Evolutionary conservation across 2,113 vertebrate genomes (phyloP), one percentile per base, ranked within the genome.

Genomic region (Oncorhynchus gorbuscha): DNA sequence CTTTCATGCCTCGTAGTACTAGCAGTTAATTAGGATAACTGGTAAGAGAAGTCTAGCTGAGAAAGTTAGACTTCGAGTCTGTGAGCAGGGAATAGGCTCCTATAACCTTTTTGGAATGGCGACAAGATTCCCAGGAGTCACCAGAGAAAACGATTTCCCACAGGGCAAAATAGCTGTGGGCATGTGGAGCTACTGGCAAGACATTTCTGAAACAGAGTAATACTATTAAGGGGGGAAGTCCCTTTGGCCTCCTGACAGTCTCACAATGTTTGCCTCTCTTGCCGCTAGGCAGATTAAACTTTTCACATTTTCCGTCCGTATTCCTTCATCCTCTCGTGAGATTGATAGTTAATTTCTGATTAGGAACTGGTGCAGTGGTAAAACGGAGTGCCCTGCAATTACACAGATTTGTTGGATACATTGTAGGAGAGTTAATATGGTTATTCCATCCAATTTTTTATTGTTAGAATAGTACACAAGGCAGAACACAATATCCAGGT

Each of bases 1-100:
- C 84, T 89, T 86, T 89, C 90, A 90, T 90, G 90, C 88, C 84
- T 90, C 88, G 72, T 80, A 84, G 90, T 89, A 66, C 85, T 77
- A 45, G 86, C 87, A 89, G 9, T 45, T 93, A 93, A 94, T 94
- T 93, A 92, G 89, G 55, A 58, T 4, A 58, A 20, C 55, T 58
- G 55, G 81, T 80, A 84, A 49, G n/a, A 74, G 55, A 20, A 58
- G 86, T 55, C 79, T 79, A 65, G 79, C 79, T 75, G 71, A 77
- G 76, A 81, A 76, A 74, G 82, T 82, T 80, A 45, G n/a, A 74
- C 69, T 11, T 9, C 2, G 26, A 71, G 71, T 76, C 83, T 82
- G 80, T 81, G 66, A 87, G 80, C 76, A 64, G 77, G 81, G 76
- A 91, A 89, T 81, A 76, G 87, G 85, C 84, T 78, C 39, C 39